phyloP scores from a whole-genome alignment of 2,888 invertebrate genomes.

The Lymantria dispar region DNA sequence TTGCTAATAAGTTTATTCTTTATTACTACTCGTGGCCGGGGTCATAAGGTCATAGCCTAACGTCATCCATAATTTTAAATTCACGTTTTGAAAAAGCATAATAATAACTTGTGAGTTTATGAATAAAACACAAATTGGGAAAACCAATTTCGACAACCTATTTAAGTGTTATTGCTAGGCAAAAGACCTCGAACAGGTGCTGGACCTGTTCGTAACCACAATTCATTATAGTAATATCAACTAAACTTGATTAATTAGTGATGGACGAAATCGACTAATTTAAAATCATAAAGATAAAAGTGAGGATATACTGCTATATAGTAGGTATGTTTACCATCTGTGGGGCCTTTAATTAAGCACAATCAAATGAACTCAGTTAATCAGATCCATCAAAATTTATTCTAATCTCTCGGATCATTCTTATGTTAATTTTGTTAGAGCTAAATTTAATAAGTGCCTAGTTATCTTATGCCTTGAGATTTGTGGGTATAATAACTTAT shows the following conservation, averaged over 20 bases:
- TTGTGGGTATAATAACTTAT: no score
- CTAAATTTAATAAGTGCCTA: no score
- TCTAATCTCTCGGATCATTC: no score
- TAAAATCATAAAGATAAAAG: slow-evolving; percentile 3
- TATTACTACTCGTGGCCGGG: slow-evolving; percentile 43
- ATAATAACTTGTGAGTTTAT: slow-evolving; percentile 24
- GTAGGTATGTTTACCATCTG: slow-evolving; percentile 4
- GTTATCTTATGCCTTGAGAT: no score
- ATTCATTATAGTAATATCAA: slow-evolving; percentile 10
- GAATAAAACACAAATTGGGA: slow-evolving; percentile 34
- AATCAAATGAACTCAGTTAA: not conserved
- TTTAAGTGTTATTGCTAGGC: slow-evolving; percentile 17
- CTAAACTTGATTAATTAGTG: slow-evolving; percentile 10
- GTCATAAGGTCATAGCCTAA: slow-evolving; percentile 52
- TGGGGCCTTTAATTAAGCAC: not conserved
- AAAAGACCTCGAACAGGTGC: slow-evolving; percentile 19
- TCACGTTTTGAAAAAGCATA: slow-evolving; percentile 29
- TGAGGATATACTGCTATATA: not conserved
- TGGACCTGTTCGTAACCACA: slow-evolving; percentile 18
- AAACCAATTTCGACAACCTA: slow-evolving; percentile 27
- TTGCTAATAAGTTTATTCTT: slow-evolving; percentile 24
- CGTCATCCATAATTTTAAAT: slow-evolving; percentile 47
- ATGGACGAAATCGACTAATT: slow-evolving; percentile 7
- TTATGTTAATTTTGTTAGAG: no score
- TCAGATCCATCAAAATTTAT: not conserved